Conservation (phyloP, 2,797 vertebrate genomes). For the Myoxocephalus aenaeus region DNA sequence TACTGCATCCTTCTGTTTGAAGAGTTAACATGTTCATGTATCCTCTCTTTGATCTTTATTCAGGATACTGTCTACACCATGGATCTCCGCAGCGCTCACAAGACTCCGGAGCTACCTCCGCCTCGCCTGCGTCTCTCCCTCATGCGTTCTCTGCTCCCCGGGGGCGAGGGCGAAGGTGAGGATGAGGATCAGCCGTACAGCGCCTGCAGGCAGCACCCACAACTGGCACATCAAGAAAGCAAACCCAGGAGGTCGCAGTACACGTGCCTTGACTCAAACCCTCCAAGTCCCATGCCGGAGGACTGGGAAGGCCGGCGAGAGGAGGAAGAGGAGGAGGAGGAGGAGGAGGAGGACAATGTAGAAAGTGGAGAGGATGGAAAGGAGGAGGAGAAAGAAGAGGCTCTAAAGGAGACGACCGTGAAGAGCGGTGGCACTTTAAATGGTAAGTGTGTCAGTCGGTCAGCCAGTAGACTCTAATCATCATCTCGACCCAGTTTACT, state of each 20-base stretch:
- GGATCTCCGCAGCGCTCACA: constrained; percentile 96
- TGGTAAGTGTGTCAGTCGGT: constrained; percentile 74
- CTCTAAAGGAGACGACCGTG: constrained; percentile 44
- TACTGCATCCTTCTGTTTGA: no score
- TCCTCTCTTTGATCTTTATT: constrained; percentile 10
- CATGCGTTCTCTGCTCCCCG: constrained; percentile 81
- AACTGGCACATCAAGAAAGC: constrained; percentile 39
- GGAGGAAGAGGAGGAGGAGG: constrained; percentile 53
- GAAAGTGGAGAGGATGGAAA: constrained; percentile 45
- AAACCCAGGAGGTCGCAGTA: constrained; percentile 48
- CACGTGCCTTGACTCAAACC: constrained; percentile 51
- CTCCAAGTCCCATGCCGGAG: constrained; percentile 58
- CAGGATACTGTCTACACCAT: constrained; percentile 91
- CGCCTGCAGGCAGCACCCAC: constrained; percentile 32
- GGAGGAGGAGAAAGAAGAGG: constrained; percentile 39
- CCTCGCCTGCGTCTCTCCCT: constrained; percentile 91
- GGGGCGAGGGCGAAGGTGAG: constrained; percentile 62
- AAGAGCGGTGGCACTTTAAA: constrained; percentile 54
- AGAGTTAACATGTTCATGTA: no score
- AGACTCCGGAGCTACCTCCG: constrained; percentile 83
- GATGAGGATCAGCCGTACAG: constrained; percentile 52
- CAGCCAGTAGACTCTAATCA: constrained; percentile 45
- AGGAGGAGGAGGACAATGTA: constrained; percentile 7
- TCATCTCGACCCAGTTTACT: constrained; percentile 16
- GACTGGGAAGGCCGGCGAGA: constrained; percentile 73